These are phyloP conservation scores for Monomorium pharaonis DNA, from an alignment of 1,140 invertebrate species.

Conservation along the genomic window DNA sequence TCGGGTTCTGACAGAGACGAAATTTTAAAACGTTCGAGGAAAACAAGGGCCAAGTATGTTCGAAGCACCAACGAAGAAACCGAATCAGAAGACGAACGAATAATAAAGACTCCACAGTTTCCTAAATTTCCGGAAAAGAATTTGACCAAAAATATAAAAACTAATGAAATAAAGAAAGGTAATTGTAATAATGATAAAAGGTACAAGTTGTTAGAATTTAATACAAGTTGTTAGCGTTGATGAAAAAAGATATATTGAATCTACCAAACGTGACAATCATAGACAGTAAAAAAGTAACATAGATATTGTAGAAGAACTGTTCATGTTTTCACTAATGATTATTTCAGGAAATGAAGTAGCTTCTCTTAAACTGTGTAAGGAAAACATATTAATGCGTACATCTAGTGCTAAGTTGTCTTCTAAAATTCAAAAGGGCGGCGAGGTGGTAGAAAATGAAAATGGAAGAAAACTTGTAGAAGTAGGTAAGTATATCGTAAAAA, in stretches of 20 bases:
- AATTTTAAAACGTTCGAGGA: not conserved
- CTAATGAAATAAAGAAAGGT: not conserved
- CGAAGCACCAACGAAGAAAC: not conserved
- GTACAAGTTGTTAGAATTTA: not conserved
- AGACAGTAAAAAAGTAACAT: too few relatives aligned
- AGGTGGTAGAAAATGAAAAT: not conserved
- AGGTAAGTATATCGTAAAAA: not conserved
- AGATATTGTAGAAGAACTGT: not conserved
- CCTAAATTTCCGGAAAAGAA: not conserved
- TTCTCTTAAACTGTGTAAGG: not conserved
- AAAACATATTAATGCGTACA: not conserved
- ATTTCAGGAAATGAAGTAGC: not conserved
- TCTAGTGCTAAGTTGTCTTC: not conserved
- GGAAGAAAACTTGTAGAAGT: not conserved
- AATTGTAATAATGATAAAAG: constrained; percentile 6
- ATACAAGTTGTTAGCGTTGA: too few relatives aligned
- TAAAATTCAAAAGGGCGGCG: not conserved
- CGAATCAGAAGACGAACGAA: not conserved
- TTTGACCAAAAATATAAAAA: not conserved
- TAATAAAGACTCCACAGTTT: not conserved
- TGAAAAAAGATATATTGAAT: not conserved
- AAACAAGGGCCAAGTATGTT: not conserved
- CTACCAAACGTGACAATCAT: not conserved
- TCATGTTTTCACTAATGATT: not conserved
- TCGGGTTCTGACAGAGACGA: not conserved